These are phyloP conservation scores for Halocynthia aurantium DNA, from an alignment of 23 tunicate genomes.

Conservation along the genomic window DNA sequence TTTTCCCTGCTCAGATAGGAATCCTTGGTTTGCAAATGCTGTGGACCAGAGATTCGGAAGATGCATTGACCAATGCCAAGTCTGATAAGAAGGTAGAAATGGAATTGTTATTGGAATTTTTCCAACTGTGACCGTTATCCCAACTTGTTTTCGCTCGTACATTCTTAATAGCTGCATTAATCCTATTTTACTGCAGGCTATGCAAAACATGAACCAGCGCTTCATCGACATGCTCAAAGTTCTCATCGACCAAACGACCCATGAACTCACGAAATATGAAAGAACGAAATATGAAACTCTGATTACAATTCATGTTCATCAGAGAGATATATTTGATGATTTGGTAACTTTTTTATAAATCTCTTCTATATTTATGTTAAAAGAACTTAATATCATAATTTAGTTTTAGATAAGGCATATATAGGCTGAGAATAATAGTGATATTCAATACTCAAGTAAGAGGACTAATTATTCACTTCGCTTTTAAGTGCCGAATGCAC, in stretches of 20 bases:
- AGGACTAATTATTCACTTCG: neutral
- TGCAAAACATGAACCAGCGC: constrained; percentile 74
- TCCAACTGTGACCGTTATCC: no score
- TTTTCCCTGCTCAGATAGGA: constrained; percentile 79
- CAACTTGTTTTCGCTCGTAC: no score
- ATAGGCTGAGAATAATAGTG: no score
- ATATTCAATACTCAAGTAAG: neutral
- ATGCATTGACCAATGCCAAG: constrained; percentile 58
- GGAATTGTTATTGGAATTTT: neutral
- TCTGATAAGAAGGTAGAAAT: constrained; percentile 53
- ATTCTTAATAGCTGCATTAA: no score
- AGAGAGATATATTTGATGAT: constrained; percentile 80
- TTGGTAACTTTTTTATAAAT: constrained; percentile 27
- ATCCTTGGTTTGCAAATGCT: constrained; percentile 80
- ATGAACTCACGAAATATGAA: constrained; percentile 51
- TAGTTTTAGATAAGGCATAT: neutral
- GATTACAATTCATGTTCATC: constrained; percentile 87
- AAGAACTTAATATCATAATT: neutral
- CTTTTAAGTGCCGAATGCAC: constrained; percentile 45
- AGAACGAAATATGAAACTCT: constrained; percentile 75
- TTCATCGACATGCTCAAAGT: constrained; percentile 71
- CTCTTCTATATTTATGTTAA: neutral
- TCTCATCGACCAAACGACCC: constrained; percentile 80
- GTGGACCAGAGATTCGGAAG: constrained; percentile 86
- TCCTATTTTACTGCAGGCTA: constrained; percentile 22